Evolutionary conservation across 1,140 invertebrate species (phyloP).

Genomic region (Ooceraea biroi): DNA sequence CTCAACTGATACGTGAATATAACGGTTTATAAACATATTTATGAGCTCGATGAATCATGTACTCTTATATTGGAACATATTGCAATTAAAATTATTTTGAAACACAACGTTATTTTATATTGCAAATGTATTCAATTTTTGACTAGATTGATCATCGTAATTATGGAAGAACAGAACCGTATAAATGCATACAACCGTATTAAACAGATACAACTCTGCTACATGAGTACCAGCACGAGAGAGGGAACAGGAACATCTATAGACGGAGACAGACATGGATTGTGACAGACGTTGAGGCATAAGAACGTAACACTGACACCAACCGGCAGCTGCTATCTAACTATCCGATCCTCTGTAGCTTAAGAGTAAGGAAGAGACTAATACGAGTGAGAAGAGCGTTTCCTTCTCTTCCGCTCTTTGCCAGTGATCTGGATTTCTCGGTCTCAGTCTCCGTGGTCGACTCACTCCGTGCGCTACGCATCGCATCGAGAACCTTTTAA

Average conservation of each 20-base stretch:
- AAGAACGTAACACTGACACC: constrained; percentile 72
- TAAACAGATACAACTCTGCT: background rate
- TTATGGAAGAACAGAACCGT: too few species aligned
- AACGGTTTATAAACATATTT: too few species aligned
- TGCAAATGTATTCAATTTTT: too few species aligned
- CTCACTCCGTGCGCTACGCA: constrained; percentile 21
- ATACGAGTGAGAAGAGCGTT: background rate
- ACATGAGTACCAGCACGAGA: constrained; percentile 2
- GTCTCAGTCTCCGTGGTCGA: background rate
- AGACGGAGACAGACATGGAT: background rate
- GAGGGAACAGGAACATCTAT: constrained; percentile 5
- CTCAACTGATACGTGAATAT: too few species aligned
- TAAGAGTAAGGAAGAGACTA: constrained; percentile 29
- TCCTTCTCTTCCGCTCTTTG: constrained; percentile 17
- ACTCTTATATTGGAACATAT: too few species aligned
- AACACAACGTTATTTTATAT: too few species aligned
- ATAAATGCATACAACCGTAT: too few species aligned
- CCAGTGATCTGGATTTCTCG: background rate
- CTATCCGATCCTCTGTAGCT: constrained; percentile 64
- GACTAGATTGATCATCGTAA: too few species aligned
- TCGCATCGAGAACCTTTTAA: constrained; percentile 23
- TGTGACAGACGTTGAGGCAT: constrained; percentile 10
- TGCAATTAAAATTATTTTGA: too few species aligned
- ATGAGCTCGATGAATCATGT: too few species aligned
- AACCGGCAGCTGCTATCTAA: constrained; percentile 63